Evolutionary conservation across 1,140 invertebrate species (phyloP), one percentile per base, ranked within the genome.

Genomic region (Pararge aegeria): DNA sequence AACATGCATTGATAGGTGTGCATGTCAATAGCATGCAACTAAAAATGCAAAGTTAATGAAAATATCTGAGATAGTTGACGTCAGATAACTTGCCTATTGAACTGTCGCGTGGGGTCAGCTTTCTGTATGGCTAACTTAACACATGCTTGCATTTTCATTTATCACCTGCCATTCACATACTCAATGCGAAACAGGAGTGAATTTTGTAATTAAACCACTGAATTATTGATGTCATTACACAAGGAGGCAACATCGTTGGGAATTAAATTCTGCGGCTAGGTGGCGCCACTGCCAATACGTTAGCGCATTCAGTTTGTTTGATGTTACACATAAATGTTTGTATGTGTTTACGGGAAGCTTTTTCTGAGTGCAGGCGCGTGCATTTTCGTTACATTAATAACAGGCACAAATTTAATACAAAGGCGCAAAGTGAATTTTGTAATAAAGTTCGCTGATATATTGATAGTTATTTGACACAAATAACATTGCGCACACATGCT

Each of bases 151-250:
- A 16, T 46, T 46, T 46, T 46, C 42, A 46, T 20, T 46, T 46
- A 20, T 12, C 42, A 46, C 42, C 42, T 46, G 42, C 42, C 16
- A 46, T 46, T 46, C 42, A 46, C 42, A 46, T 19, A 42, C 18
- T 13, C 38, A 42, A 18, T 46, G 42, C 42, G 18, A 46, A 46
- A 46, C 18, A 46, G 42, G 42, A 46, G 42, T 46, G 42, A 46
- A 20, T 46, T 46, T 46, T 20, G 42, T 46, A 19, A 46, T 46
- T 46, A 46, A 46, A 19, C 42, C 42, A 16, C 18, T 46, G 42
- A 46, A 46, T 46, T 46, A 46, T 46, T 46, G 42, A 46, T 46
- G 42, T 19, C 42, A 46, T 46, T 46, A 46, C 42, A 46, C 42
- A 15, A 46, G 13, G 42, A 46, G 42, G 18, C 42, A 46, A 21